These are phyloP conservation scores for Drosophila subpulchrella DNA, from an alignment of 1,140 invertebrate species.

Conservation along the genomic window DNA sequence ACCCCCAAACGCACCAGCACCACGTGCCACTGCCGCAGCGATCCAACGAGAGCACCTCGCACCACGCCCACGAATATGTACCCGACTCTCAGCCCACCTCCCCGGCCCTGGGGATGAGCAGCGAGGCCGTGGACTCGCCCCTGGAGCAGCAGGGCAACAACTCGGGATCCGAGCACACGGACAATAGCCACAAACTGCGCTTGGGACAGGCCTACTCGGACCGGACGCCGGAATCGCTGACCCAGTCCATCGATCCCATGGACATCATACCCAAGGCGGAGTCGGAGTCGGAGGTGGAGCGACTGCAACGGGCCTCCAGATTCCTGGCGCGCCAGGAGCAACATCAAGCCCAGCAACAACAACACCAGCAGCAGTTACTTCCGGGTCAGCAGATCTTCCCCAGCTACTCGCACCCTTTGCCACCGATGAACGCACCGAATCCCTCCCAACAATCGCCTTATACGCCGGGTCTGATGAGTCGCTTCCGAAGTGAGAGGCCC, in stretches of 20 bases:
- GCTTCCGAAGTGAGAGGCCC: constrained; percentile 73
- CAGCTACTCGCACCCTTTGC: constrained; percentile 66
- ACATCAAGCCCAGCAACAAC: constrained; percentile 58
- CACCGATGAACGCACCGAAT: constrained; percentile 62
- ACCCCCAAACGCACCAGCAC: constrained; percentile 19
- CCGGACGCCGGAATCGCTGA: constrained; percentile 67
- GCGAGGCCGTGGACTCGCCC: constrained; percentile 61
- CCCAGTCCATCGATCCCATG: constrained; percentile 77
- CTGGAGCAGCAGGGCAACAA: constrained; percentile 67
- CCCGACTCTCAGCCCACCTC: constrained; percentile 64
- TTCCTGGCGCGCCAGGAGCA: constrained; percentile 63
- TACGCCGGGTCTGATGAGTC: constrained; percentile 74
- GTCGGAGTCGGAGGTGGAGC: constrained; percentile 65
- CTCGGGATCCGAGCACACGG: constrained; percentile 60
- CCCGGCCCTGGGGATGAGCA: constrained; percentile 53
- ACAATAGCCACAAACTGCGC: constrained; percentile 60
- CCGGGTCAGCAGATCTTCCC: constrained; percentile 63
- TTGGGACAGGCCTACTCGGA: constrained; percentile 59
- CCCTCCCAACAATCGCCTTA: constrained; percentile 64
- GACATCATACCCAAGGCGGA: constrained; percentile 79
- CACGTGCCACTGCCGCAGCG: constrained; percentile 66
- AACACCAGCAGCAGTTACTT: constrained; percentile 65
- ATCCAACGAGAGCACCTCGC: constrained; percentile 64
- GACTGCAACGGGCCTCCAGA: constrained; percentile 51
- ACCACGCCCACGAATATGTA: constrained; percentile 65